Evolutionary conservation across 2,113 vertebrate species (phyloP).

Genomic region (Chlorodrepanis virens): DNA sequence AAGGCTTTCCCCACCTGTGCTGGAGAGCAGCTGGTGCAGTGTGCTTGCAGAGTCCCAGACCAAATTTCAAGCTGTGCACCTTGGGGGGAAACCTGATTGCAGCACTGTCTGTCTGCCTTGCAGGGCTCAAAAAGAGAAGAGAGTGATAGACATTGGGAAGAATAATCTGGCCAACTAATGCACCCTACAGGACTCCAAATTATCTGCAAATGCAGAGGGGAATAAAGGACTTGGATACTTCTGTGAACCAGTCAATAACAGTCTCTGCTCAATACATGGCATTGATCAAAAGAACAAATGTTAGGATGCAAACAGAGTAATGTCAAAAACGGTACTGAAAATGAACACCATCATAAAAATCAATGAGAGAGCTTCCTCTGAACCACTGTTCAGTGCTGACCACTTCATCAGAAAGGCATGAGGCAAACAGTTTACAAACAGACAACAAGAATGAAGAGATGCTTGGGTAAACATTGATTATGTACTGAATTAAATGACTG

Average conservation of each 20-base stretch:
- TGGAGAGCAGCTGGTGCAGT: rapidly evolving
- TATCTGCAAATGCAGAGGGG: background rate
- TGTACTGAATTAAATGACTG: background rate
- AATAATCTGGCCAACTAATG: constrained; percentile 2
- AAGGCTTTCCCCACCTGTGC: background rate
- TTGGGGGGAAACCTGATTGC: background rate
- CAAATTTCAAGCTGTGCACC: constrained; percentile 13
- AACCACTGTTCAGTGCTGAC: background rate
- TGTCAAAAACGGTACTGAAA: background rate
- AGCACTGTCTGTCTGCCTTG: background rate
- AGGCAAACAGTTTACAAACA: background rate
- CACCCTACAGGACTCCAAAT: constrained; percentile 8
- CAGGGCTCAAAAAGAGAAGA: background rate
- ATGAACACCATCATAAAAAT: background rate
- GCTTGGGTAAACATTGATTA: background rate
- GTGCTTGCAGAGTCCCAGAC: background rate
- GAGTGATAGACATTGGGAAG: background rate
- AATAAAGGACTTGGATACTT: background rate
- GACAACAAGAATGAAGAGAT: background rate
- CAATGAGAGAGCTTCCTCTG: background rate
- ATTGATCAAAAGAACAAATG: constrained; percentile 16
- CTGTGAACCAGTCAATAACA: constrained; percentile 19
- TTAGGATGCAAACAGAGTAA: background rate
- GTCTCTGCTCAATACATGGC: background rate
- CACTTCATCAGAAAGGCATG: background rate